Evolutionary conservation across 2,888 invertebrate genomes (phyloP), one percentile per base, ranked within the genome.

Genomic region (Drosophila paranaensis): DNA sequence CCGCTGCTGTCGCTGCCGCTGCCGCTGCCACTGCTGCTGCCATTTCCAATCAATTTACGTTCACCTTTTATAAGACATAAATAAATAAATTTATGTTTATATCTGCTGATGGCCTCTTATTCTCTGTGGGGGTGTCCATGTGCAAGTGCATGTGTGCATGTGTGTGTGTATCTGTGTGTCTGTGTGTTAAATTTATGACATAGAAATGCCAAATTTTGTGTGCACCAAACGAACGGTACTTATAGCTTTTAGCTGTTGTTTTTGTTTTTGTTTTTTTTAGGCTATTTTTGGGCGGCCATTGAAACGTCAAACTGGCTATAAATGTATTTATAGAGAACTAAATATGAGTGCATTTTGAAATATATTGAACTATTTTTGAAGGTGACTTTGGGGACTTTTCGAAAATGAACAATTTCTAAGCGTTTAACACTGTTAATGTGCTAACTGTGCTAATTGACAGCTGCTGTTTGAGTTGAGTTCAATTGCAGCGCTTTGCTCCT

Each of bases 151-250:
- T 33, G 33, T 54, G 66, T 48, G 20, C 30, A 43, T 64, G 39
- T 48, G 27, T 51, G 27, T 61, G 20, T 39, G 48, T 20, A 2
- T 20, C 1, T 20, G 1, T 20, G 20, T 20, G 20, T 20, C 20
- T 63, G 33, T 42, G 62, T 64, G 57, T 48, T 16, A 71, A 74
- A 85, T 85, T 88, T 79, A 88, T 84, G 88, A 71, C 86, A 84
- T 63, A 74, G 69, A 84, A 88, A 86, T 85, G 86, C 85, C 86
- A 85, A 77, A 78, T 62, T 37, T 55, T 53, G 46, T 54, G 39
- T 73, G 61, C 51, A 73, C 58, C 50, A 74, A 74, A 50, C 39
- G 50, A 76, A 66, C 51, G 63, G 57, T 58, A 61, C 53, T 76
- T 74, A 56, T 25, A 57, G 48, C 58, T 65, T 56, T 46, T 39